These are phyloP conservation scores for Ochotona curzoniae DNA, from an alignment of 2,113 vertebrate genomes.

Conservation along the genomic window DNA sequence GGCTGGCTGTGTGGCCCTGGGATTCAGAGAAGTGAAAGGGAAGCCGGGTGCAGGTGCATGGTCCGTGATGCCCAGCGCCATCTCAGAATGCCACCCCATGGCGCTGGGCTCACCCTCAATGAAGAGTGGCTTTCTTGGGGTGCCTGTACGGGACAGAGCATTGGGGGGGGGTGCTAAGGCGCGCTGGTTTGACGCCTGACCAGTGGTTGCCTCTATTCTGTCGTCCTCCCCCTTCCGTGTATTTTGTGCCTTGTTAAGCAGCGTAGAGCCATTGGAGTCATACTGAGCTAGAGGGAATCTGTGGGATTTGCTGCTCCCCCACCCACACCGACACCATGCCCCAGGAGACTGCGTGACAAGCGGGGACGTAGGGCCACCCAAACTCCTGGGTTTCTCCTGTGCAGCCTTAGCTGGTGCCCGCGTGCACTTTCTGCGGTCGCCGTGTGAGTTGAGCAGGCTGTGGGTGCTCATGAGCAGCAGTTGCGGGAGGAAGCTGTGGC, in stretches of 20 bases:
- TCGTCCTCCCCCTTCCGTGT: fast-evolving
- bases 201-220: too few species aligned
- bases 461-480: background rate
- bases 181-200: background rate
- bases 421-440: fast-evolving
- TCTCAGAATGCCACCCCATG: background rate
- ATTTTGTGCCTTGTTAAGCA: fast-evolving
- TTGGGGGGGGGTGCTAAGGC: background rate
- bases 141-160: background rate
- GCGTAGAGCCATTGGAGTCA: fast-evolving
- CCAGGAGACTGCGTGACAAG: too few species aligned
- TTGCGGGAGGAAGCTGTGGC: too few species aligned
- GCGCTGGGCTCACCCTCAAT: too few species aligned
- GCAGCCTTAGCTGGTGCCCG: background rate
- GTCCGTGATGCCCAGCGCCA: background rate
- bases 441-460: fast-evolving
- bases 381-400: background rate
- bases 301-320: too few species aligned
- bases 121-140: background rate
- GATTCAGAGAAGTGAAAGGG: background rate
- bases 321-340: too few species aligned
- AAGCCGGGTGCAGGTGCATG: fast-evolving
- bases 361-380: background rate
- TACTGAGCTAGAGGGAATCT: too few species aligned
- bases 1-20: background rate